A percentile compares a stretch with the other conserved stretches of the same genome.
Evolutionary conservation across 2,888 invertebrate species (phyloP).

Genomic region (Caenorhabditis sulstoni): DNA sequence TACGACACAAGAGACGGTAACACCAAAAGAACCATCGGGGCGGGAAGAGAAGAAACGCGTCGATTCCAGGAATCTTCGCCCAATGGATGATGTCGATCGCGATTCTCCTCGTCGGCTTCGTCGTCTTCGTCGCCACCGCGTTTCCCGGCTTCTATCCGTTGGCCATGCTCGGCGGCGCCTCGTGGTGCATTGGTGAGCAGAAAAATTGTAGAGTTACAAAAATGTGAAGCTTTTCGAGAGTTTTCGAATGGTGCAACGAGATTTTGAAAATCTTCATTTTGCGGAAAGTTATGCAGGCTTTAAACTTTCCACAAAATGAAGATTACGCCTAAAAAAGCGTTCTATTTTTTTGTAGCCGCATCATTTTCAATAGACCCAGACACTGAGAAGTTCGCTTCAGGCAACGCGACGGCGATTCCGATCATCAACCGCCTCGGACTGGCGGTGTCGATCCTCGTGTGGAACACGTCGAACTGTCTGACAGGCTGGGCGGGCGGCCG

Average conservation of each 20-base stretch:
- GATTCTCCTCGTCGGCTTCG: constrained; percentile 81
- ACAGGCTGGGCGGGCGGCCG: constrained; percentile 80
- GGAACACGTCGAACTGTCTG: constrained; percentile 82
- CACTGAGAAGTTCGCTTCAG: constrained; percentile 68
- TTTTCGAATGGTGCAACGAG: no score
- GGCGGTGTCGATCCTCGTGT: constrained; percentile 82
- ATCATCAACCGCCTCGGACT: constrained; percentile 80
- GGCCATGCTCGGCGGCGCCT: constrained; percentile 82
- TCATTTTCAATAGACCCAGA: no score
- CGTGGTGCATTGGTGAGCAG: constrained; percentile 82
- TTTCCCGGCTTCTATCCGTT: constrained; percentile 82
- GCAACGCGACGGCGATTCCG: constrained; percentile 82
- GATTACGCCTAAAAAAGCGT: no score
- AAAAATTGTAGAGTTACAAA: neutral
- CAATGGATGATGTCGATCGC: constrained; percentile 82
- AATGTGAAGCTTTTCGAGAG: no score
- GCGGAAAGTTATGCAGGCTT: no score
- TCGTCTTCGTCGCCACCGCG: constrained; percentile 80
- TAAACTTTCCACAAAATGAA: no score
- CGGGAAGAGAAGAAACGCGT: no score
- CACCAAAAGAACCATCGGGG: no score
- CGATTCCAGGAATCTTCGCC: constrained; percentile 83
- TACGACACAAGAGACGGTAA: constrained; percentile 82
- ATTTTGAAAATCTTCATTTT: no score
- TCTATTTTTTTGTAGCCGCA: no score